phyloP scores from a whole-genome alignment of 2,888 invertebrate species.

The Epinotia bilunana region DNA sequence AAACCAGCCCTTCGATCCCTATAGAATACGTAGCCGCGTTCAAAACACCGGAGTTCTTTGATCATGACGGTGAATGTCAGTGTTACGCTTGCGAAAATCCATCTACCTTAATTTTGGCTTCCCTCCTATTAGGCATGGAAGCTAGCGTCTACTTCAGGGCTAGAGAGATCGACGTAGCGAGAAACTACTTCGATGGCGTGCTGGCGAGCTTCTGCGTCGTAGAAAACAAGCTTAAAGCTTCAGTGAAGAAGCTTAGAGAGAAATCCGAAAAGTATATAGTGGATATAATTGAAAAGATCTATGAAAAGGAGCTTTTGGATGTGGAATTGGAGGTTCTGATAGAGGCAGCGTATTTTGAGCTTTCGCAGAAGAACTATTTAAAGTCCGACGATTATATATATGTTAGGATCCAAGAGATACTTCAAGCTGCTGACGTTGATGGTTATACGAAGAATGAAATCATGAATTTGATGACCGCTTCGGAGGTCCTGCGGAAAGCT shows the following conservation, averaged over 20 bases:
- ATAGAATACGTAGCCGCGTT: conserved; percentile 56
- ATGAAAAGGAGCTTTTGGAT: conserved; percentile 53
- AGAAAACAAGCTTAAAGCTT: conserved; percentile 45
- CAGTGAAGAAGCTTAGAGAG: conserved; percentile 51
- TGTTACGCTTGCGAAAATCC: conserved; percentile 67
- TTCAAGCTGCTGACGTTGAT: conserved; percentile 49
- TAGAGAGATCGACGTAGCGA: conserved; percentile 64
- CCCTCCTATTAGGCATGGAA: conserved; percentile 59
- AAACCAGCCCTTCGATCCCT: conserved; percentile 60
- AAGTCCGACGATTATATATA: conserved; percentile 61
- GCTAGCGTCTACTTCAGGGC: conserved; percentile 65
- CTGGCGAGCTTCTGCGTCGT: conserved; percentile 54
- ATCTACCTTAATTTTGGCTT: conserved; percentile 54
- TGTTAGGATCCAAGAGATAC: conserved; percentile 64
- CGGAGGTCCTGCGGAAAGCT: conserved; percentile 57
- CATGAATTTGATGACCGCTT: conserved; percentile 64
- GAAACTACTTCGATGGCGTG: conserved; percentile 68
- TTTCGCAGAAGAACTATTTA: conserved; percentile 55
- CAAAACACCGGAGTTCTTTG: conserved; percentile 60
- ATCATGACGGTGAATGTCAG: conserved; percentile 57
- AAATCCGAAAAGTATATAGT: conserved; percentile 57
- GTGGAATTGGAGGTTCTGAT: conserved; percentile 62
- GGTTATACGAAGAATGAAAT: conserved; percentile 63
- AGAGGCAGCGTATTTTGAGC: conserved; percentile 66
- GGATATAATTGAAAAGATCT: conserved; percentile 51